A percentile compares a stretch with the other conserved stretches of the same genome.
These are phyloP conservation scores for Dicrurus megarhynchus DNA, from an alignment of 2,113 vertebrate genomes.

Conservation along the genomic window DNA sequence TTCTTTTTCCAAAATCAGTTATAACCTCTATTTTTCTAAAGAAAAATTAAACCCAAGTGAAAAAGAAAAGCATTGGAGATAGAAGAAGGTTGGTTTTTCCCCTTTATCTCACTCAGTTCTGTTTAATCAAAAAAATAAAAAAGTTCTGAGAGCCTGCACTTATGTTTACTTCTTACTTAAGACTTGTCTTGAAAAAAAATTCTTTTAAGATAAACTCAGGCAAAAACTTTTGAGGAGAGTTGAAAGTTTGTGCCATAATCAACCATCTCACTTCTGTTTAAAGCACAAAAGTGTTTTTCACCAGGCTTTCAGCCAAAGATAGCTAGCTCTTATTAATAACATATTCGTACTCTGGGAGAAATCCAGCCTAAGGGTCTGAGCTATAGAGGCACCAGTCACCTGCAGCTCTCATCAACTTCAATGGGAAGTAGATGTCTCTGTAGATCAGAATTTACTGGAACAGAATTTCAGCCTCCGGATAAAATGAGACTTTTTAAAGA, in stretches of 20 bases:
- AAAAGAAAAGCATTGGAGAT: neutral
- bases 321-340: constrained; percentile 15
- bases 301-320: neutral
- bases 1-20: constrained; percentile 18
- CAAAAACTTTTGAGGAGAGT: neutral
- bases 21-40: constrained; percentile 9
- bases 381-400: constrained; percentile 3
- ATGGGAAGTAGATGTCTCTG: constrained; percentile 24
- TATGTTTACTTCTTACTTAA: neutral
- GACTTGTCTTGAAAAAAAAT: neutral
- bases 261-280: neutral
- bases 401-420: constrained; percentile 53
- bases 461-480: constrained; percentile 40
- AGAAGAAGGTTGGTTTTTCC: neutral
- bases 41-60: neutral
- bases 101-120: neutral
- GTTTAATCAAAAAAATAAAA: neutral
- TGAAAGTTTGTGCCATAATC: neutral
- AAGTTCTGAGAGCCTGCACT: neutral
- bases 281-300: neutral
- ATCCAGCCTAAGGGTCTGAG: constrained; percentile 43
- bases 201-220: neutral
- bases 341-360: neutral
- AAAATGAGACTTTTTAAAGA: constrained; percentile 28
- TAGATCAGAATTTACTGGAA: constrained; percentile 52